phyloP scores from a whole-genome alignment of 2,888 invertebrate genomes.

The Tipula unca region DNA sequence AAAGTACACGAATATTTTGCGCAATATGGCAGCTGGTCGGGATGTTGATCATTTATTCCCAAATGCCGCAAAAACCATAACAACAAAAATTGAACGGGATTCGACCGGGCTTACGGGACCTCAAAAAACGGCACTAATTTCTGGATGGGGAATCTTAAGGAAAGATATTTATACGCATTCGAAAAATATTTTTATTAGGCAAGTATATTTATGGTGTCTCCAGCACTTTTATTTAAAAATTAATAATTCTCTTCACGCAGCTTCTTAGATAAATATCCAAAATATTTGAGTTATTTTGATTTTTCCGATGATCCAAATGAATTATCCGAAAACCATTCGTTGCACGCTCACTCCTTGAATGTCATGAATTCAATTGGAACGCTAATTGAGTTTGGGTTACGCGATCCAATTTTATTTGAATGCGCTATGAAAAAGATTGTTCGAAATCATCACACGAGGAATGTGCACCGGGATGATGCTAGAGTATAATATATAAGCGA shows the following conservation, averaged over 20 bases:
- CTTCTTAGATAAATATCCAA: background rate
- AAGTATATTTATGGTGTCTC: background rate
- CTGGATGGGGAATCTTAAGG: background rate
- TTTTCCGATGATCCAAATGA: background rate
- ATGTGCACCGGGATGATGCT: background rate
- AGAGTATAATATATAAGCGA: too few relatives aligned
- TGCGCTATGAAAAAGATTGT: background rate
- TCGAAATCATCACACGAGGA: background rate
- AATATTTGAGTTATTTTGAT: background rate
- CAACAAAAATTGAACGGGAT: background rate
- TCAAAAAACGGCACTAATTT: background rate
- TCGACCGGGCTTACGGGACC: background rate
- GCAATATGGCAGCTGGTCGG: background rate
- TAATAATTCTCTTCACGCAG: background rate
- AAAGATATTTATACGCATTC: background rate
- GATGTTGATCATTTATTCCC: background rate
- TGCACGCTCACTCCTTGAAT: background rate
- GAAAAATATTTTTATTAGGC: background rate
- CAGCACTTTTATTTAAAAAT: background rate
- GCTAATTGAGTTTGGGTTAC: background rate
- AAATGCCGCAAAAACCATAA: background rate
- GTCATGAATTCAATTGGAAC: background rate
- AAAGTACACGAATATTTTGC: background rate
- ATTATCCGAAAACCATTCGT: background rate
- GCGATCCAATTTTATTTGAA: background rate